A percentile compares a stretch with the other conserved stretches of the same genome.
Evolutionary conservation across 2,797 vertebrate genomes (phyloP).

Genomic region (Scyliorhinus canicula): DNA sequence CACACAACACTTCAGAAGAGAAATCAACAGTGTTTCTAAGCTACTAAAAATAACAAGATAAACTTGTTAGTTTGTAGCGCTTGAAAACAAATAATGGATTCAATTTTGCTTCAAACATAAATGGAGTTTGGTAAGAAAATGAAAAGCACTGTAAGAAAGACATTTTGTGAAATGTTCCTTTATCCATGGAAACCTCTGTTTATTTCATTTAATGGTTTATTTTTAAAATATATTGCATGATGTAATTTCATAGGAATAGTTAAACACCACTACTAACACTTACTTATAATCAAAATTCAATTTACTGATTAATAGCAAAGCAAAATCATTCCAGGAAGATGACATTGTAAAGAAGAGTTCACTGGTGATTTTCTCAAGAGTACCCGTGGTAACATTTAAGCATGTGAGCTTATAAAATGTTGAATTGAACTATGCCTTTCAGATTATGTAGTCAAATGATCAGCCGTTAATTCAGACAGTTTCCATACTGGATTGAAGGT

Average conservation of each 20-base stretch:
- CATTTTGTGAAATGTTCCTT: not conserved
- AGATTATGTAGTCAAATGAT: not conserved
- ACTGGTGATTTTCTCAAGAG: not conserved
- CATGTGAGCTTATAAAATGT: not conserved
- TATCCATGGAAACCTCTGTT: not conserved
- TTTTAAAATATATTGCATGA: not conserved
- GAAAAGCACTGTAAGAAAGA: not conserved
- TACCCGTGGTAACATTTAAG: not conserved
- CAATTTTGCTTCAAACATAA: not conserved
- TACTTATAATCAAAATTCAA: not conserved
- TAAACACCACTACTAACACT: not conserved
- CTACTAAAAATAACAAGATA: conserved; percentile 4
- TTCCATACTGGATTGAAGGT: not conserved
- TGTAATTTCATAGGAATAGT: not conserved
- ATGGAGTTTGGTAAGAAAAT: not conserved
- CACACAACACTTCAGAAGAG: not conserved
- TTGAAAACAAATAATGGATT: not conserved
- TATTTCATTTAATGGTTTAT: not conserved
- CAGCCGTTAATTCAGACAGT: not conserved
- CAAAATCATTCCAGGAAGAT: not conserved
- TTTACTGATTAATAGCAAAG: not conserved
- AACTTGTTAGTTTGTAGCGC: not conserved
- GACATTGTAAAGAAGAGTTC: not conserved
- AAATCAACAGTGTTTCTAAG: not conserved
- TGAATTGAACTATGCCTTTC: not conserved